phyloP scores from a whole-genome alignment of 2,797 vertebrate species.

The Jordanella pulchra region DNA sequence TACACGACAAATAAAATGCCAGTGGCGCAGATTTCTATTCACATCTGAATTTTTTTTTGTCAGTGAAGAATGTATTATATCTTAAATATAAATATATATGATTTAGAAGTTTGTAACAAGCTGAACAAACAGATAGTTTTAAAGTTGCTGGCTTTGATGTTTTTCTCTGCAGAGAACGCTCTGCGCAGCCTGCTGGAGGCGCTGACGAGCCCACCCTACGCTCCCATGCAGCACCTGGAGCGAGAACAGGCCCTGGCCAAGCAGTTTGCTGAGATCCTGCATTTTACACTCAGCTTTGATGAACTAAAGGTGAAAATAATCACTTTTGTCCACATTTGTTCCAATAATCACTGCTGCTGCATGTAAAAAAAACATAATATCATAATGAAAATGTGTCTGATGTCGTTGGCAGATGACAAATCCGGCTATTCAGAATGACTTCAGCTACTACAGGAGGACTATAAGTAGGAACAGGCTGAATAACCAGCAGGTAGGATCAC shows the following conservation, averaged over 20 bases:
- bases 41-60: too few relatives aligned
- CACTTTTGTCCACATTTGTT: neutral
- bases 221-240: conserved; percentile 91
- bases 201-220: conserved; percentile 89
- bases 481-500: conserved; percentile 85
- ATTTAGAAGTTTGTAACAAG: neutral
- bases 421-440: conserved; percentile 93
- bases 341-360: conserved; percentile 21
- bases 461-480: conserved; percentile 90
- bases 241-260: conserved; percentile 91
- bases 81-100: too few relatives aligned
- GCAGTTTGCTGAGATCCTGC: conserved; percentile 92
- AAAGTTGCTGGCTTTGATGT: neutral
- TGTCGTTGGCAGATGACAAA: conserved; percentile 85
- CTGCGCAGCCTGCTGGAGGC: conserved; percentile 90
- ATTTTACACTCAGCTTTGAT: conserved; percentile 92
- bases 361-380: conserved; percentile 7
- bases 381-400: conserved; percentile 20
- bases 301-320: conserved; percentile 85
- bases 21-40: too few relatives aligned
- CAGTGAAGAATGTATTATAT: neutral
- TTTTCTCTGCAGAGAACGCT: conserved; percentile 82
- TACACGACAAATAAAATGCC: too few relatives aligned
- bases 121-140: neutral
- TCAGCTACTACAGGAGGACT: conserved; percentile 93